Percentiles rank a stretch among this genome's conserved stretches.
phyloP scores from a whole-genome alignment of 1,140 invertebrate species.

The Rhopalosiphum padi region DNA sequence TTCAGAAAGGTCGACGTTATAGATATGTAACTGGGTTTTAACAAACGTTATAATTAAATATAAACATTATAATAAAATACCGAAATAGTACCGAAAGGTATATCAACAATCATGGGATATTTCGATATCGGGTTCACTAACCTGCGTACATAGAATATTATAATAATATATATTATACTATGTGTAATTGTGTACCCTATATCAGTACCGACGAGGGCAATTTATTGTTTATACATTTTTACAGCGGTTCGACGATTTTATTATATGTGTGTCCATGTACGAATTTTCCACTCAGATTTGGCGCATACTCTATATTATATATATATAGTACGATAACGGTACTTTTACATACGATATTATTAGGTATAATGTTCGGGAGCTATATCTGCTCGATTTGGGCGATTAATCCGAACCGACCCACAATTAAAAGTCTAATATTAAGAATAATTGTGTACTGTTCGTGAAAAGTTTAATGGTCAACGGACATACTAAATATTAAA shows the following conservation, averaged over 20 bases:
- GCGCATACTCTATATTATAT: not conserved
- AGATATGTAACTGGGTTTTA: not conserved
- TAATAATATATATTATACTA: not conserved
- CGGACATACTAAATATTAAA: not conserved
- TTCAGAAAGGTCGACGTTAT: not conserved
- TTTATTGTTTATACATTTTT: slow-evolving; percentile 1
- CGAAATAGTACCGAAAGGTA: not conserved
- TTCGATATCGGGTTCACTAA: not conserved
- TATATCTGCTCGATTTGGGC: not conserved
- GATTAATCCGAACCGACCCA: not conserved
- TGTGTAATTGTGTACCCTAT: not conserved
- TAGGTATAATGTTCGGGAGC: not conserved
- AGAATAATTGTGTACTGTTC: not conserved
- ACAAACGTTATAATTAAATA: not conserved
- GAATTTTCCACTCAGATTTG: not conserved
- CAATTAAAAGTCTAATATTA: not conserved
- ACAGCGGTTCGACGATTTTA: not conserved
- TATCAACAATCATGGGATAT: not conserved
- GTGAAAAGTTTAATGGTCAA: not conserved
- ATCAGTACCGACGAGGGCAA: not conserved
- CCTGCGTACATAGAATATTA: not conserved
- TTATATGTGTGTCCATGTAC: not conserved
- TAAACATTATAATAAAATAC: not conserved
- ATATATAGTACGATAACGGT: not conserved
- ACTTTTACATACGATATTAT: not conserved